Evolutionary conservation across 2,113 vertebrate genomes (phyloP).

Genomic region (Cyrtonyx montezumae): DNA sequence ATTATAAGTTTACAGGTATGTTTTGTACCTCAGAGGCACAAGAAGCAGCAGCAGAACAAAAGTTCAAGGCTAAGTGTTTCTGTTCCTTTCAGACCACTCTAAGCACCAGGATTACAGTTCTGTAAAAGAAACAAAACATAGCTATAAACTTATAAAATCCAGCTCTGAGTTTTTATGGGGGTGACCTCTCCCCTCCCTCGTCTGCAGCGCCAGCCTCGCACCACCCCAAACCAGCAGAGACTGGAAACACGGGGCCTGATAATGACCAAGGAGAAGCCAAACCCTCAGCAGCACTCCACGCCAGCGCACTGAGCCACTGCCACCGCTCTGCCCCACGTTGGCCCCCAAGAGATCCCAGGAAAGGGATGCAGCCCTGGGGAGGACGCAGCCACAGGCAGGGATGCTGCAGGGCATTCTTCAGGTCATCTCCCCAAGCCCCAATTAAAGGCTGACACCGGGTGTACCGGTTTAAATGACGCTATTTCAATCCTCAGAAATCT

Average conservation of each 20-base stretch:
- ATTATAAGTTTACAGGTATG: constrained; percentile 72
- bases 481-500: constrained; percentile 53
- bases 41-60: constrained; percentile 70
- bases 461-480: constrained; percentile 39
- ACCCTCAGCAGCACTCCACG: neutral
- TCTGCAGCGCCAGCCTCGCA: neutral
- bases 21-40: constrained; percentile 72
- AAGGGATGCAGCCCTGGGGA: too few species aligned
- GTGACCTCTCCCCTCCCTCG: constrained; percentile 2
- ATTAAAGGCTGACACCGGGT: constrained; percentile 11
- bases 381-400: neutral
- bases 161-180: neutral
- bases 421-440: constrained; percentile 20
- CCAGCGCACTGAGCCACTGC: fast-evolving
- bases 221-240: neutral
- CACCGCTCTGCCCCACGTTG: neutral
- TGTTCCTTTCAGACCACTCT: constrained; percentile 74
- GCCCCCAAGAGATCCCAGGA: neutral
- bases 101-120: constrained; percentile 69
- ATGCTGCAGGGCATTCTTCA: constrained; percentile 3
- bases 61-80: constrained; percentile 77
- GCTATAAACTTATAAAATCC: constrained; percentile 70
- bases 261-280: neutral
- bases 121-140: constrained; percentile 67
- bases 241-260: neutral